phyloP scores from a whole-genome alignment of 2,888 invertebrate genomes.

The Temnothorax ravouxi region DNA sequence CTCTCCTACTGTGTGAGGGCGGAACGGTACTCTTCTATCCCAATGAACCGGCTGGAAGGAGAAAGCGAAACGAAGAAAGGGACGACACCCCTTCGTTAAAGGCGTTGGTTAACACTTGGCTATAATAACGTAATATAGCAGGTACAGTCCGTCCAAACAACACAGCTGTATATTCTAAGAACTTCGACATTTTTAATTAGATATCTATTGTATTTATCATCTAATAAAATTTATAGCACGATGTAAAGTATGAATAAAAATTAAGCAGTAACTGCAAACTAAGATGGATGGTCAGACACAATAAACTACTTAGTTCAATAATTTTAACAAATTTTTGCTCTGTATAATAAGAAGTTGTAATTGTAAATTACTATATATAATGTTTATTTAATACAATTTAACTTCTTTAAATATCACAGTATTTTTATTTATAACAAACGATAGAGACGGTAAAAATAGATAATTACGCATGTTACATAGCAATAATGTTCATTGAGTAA shows the following conservation, averaged over 20 bases:
- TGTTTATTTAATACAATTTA: not conserved
- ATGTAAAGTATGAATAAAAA: not conserved
- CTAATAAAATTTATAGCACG: not conserved
- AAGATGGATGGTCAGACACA: not conserved
- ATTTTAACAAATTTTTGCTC: not conserved
- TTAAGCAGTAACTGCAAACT: not conserved
- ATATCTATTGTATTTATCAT: constrained; percentile 11
- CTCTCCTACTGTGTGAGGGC: constrained; percentile 52
- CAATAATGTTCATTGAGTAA: not conserved
- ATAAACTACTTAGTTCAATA: not conserved
- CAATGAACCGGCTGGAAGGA: constrained; percentile 43
- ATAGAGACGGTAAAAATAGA: not conserved
- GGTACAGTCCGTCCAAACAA: constrained; percentile 64
- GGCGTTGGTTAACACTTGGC: constrained; percentile 81
- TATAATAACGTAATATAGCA: constrained; percentile 77
- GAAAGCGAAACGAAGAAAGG: constrained; percentile 28
- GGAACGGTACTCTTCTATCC: constrained; percentile 40
- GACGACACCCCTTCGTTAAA: constrained; percentile 74
- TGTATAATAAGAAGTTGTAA: not conserved
- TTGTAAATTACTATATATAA: not conserved
- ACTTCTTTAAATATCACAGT: not conserved
- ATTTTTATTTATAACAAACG: constrained; percentile 19
- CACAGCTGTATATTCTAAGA: not conserved
- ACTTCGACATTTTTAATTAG: not conserved
- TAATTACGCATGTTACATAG: not conserved